Base-by-base conservation (phyloP, 2,888 invertebrate species). In the Drosophila ustulata region DNA sequence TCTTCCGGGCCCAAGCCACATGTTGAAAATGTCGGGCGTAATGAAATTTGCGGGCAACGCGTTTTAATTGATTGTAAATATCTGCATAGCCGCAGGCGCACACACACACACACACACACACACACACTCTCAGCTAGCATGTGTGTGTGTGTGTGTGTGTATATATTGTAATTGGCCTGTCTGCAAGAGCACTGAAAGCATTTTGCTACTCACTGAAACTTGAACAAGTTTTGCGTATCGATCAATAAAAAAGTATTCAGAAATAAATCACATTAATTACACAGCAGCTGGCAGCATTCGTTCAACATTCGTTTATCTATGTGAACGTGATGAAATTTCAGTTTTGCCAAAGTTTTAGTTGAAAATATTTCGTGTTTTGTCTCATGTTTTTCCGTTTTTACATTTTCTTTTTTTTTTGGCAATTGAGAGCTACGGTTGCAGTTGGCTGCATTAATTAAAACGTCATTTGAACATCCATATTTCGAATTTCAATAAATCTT, bases 31-130 rank as follows among this genome's bases (percentile, higher is more conserved):
- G 63, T 67, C 62, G 66, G 50, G 39, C 73, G 58, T 82, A 82
- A 82, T 82, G 75, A 82, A 82, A 86, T 82, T 85, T 82, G 81
- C 74, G 86, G 80, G 66, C 66, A 80, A 53, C 63, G 70, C 83
- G 86, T 74, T 86, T 85, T 86, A 85, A 82, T 82, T 82, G 83
- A 82, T 82, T 82, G 80, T 70, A 80, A 82, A 82, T 82, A 85
- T 82, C 77, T 68, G 64, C 67, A 77, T 57, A 67, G 78, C 78
- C 78, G 30, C 72, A 71, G 67, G 55, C 62, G 46, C 13, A 45
- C 43, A 43, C 9, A 50, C 30, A 41, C 4, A 43, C 13, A 56
- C 13, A 45, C 43, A 43, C 9, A 50, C 30, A 41, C 4, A 43
- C 13, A 56, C 3, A 26, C 9, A 53, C 8, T 28, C 26, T 11